Base-by-base conservation (phyloP, 2,888 invertebrate genomes). In the Merodon equestris region DNA sequence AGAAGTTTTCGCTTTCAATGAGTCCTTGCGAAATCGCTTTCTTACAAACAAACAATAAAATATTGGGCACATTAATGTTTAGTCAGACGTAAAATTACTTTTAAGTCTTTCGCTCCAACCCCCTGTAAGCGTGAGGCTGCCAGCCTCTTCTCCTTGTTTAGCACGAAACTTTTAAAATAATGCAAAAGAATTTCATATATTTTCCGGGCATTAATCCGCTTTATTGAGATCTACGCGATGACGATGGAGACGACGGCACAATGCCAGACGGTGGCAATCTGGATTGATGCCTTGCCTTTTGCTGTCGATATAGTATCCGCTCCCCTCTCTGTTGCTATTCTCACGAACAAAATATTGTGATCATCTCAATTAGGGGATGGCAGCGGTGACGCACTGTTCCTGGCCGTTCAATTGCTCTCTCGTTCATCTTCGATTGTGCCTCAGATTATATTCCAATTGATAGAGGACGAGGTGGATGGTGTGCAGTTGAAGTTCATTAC, bases 11-110 rank as follows among this genome's bases (percentile, higher is more conserved):
- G 44, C 48, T 73, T 63, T 68, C 72, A 60, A 73, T 63, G 74
- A 75, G 74, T 75, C 74, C 68, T 70, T 68, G 61, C 72, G 17
- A 51, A 73, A 72, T 72, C 67, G 61, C 57, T 68, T 63, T 68
- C 64, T 61, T 73, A 51, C 76, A 73, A 77, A 73, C 77, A 87
- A 88, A 87, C 88, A 87, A 87, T 87, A 87, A 87, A 87, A 88
- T 88, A 88, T 88, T 87, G 88, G 27, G 88, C 86, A 87, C 88
- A 88, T 88, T 88, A 88, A 87, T 88, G 88, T 87, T 88, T 88
- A 88, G 88, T 88, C 88, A 88, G 87, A 87, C 88, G 88, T 87
- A 88, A 88, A 88, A 88, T 88, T 88, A 88, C 88, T 88, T 88
- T 87, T 86, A 85, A 87, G 88, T 87, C 87, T 86, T 85, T 86